Evolutionary conservation across 2,113 vertebrate species (phyloP).

Genomic region (Plecotus auritus): DNA sequence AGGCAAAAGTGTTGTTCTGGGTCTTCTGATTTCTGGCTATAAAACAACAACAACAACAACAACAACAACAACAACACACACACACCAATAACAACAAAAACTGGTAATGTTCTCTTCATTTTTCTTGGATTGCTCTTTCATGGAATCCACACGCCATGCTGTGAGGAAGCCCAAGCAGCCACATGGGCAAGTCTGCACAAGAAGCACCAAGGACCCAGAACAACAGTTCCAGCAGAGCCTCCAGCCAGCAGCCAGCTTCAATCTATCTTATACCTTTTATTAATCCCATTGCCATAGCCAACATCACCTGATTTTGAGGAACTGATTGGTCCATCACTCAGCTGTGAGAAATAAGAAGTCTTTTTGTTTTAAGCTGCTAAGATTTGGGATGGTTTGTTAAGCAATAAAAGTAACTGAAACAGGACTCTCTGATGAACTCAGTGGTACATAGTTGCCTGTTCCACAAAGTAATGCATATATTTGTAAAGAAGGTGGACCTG

Average conservation of each 20-base stretch:
- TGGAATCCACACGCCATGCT: fast-evolving
- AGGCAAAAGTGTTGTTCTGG: background rate
- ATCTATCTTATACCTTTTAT: background rate
- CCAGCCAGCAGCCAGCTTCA: background rate
- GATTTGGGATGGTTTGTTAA: background rate
- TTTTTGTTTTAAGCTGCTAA: background rate
- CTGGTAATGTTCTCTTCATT: background rate
- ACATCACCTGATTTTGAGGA: background rate
- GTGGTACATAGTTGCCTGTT: background rate
- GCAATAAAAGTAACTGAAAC: background rate
- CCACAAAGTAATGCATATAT: background rate
- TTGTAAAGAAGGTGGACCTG: background rate
- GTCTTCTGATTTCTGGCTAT: background rate
- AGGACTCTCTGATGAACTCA: background rate
- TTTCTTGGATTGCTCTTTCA: background rate
- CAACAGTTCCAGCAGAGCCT: background rate
- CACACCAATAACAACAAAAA: background rate
- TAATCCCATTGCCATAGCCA: background rate
- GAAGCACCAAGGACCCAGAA: background rate
- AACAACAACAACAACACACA: no score
- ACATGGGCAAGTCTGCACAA: background rate
- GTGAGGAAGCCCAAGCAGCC: background rate
- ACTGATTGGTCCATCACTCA: background rate
- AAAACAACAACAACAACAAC: no score
- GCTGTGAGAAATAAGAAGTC: background rate